Conservation (phyloP, 35 echinoderm and acorn worm genomes). For the Diadema setosum region DNA sequence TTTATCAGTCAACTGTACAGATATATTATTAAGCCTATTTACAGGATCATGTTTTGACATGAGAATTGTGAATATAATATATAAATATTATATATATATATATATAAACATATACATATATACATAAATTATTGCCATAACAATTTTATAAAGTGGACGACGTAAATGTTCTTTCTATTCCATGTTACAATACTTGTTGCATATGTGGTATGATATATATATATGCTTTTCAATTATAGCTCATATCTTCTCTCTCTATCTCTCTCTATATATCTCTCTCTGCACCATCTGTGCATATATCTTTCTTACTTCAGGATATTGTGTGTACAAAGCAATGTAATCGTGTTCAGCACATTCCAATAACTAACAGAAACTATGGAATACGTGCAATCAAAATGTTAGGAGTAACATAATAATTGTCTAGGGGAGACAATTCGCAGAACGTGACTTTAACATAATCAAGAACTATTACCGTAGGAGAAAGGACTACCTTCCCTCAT, state of each 20-base stretch:
- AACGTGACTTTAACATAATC: no score
- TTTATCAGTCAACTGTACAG: conserved; percentile 14
- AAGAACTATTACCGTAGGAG: no score
- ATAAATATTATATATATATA: conserved; percentile 15
- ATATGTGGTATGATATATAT: background rate
- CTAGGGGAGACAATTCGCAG: no score
- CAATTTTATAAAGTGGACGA: conserved; percentile 3
- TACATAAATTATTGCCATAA: conserved; percentile 13
- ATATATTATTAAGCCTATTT: conserved; percentile 28
- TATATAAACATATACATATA: conserved; percentile 23
- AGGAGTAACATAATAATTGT: background rate
- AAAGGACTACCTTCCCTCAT: no score
- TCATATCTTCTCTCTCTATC: no score
- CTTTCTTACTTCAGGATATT: background rate
- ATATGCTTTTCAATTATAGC: no score
- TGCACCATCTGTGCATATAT: background rate
- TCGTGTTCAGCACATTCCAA: background rate
- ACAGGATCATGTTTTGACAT: background rate
- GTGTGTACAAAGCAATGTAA: background rate
- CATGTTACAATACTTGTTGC: conserved; percentile 16
- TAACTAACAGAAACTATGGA: background rate
- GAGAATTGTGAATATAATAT: background rate
- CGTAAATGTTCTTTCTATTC: conserved; percentile 8
- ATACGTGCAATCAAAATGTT: background rate
- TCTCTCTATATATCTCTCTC: no score